phyloP scores from a whole-genome alignment of 2,797 vertebrate species.

The Geotria australis region DNA sequence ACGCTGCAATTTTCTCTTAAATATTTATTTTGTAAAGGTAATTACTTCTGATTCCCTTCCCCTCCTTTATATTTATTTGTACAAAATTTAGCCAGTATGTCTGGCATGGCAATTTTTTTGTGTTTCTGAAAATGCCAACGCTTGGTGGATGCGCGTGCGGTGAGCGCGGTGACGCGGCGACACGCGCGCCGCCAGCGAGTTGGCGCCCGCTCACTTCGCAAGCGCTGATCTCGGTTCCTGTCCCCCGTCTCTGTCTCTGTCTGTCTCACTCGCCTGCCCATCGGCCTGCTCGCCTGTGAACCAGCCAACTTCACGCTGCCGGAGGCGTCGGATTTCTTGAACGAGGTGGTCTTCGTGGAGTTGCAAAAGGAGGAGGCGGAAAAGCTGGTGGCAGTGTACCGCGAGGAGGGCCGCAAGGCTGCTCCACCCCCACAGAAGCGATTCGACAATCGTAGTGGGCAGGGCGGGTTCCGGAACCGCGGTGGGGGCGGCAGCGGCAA shows the following conservation, averaged over 20 bases:
- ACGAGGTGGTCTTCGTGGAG: conserved; percentile 34
- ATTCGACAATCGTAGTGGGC: conserved; percentile 28
- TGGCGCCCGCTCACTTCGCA: neutral
- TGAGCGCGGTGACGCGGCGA: too few species aligned
- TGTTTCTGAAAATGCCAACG: too few species aligned
- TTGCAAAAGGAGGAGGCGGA: conserved; percentile 37
- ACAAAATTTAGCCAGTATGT: too few species aligned
- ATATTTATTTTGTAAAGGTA: conserved; percentile 5
- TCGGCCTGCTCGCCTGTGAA: conserved; percentile 4
- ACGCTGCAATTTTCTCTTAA: conserved; percentile 3
- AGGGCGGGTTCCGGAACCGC: conserved; percentile 24
- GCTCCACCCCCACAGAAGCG: conserved; percentile 56
- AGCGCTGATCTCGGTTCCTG: conserved; percentile 2
- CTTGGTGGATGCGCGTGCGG: too few species aligned
- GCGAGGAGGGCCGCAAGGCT: conserved; percentile 49
- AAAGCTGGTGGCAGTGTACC: conserved; percentile 43
- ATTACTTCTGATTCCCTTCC: conserved; percentile 1
- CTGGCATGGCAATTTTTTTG: too few species aligned
- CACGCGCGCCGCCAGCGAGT: too few species aligned
- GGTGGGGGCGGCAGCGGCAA: conserved; percentile 6
- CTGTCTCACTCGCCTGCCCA: neutral
- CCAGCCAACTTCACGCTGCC: conserved; percentile 63
- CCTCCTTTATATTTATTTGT: conserved; percentile 1
- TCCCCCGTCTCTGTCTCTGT: conserved; percentile 3
- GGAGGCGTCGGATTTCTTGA: conserved; percentile 46